A percentile compares a stretch with the other conserved stretches of the same genome.
phyloP scores from a whole-genome alignment of 1,140 invertebrate genomes.

The Drosophila persimilis region DNA sequence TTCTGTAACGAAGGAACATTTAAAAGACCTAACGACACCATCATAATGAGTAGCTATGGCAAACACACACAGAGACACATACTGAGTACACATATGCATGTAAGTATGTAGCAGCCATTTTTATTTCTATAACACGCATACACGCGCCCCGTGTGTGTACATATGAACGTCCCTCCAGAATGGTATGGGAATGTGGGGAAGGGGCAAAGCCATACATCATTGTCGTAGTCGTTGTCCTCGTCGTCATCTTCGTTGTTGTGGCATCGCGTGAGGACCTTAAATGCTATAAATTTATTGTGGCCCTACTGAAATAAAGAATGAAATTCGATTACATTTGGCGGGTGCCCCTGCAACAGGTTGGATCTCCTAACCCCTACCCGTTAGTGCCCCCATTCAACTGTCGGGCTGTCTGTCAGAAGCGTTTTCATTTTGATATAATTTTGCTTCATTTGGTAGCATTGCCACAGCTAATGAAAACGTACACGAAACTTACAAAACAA shows the following conservation, averaged over 20 bases:
- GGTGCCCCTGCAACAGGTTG: constrained; percentile 60
- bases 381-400: background rate
- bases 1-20: constrained; percentile 23
- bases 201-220: constrained; percentile 17
- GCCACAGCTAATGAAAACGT: constrained; percentile 66
- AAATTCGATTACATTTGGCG: constrained; percentile 70
- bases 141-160: constrained; percentile 12
- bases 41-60: constrained; percentile 70
- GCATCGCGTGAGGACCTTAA: constrained; percentile 72
- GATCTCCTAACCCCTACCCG: background rate
- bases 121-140: constrained; percentile 76
- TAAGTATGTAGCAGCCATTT: constrained; percentile 50
- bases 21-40: constrained; percentile 59
- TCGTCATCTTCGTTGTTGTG: constrained; percentile 5
- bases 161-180: too few species aligned
- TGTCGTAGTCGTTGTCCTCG: constrained; percentile 3
- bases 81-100: background rate
- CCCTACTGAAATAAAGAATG: constrained; percentile 58
- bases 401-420: constrained; percentile 10
- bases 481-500: constrained; percentile 71
- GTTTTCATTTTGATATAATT: constrained; percentile 61
- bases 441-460: constrained; percentile 39
- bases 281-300: constrained; percentile 74
- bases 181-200: background rate
- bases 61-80: constrained; percentile 29